Evolutionary conservation across 1,140 invertebrate species (phyloP).

Genomic region (Eriosoma lanigerum): DNA sequence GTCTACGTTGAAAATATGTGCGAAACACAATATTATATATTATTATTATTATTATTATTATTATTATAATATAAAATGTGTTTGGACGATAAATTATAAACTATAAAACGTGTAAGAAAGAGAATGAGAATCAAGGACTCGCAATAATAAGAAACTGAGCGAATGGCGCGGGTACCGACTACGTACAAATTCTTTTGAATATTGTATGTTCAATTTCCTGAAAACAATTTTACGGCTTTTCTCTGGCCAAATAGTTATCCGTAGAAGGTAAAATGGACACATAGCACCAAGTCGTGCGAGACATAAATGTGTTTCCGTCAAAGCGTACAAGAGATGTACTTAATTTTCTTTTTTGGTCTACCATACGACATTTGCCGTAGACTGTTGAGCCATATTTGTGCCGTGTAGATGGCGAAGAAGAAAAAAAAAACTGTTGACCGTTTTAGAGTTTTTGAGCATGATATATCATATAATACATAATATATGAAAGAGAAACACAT

Average conservation of each 20-base stretch:
- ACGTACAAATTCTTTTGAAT: slow-evolving; percentile 39
- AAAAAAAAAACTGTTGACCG: background rate
- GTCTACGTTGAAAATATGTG: too few species aligned
- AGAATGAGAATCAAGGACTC: too few species aligned
- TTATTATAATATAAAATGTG: too few species aligned
- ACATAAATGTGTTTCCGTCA: slow-evolving; percentile 8
- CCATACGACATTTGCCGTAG: background rate
- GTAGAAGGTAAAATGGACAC: slow-evolving; percentile 8
- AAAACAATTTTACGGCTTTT: slow-evolving; percentile 10
- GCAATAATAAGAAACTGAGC: too few species aligned
- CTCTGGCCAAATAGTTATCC: background rate
- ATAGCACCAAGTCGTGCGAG: slow-evolving; percentile 4
- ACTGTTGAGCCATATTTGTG: background rate
- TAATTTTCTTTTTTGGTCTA: slow-evolving; percentile 13
- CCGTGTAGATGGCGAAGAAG: background rate
- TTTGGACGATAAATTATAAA: too few species aligned
- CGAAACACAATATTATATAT: too few species aligned
- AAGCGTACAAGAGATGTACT: slow-evolving; percentile 33
- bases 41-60: too few species aligned
- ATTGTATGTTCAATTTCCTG: slow-evolving; percentile 5
- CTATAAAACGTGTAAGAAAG: too few species aligned
- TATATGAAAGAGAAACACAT: background rate
- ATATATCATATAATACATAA: background rate
- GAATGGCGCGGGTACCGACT: too few species aligned
- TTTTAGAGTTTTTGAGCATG: too few species aligned